Evolutionary conservation across 2,888 invertebrate species (phyloP).

Genomic region (Neoascia interrupta): DNA sequence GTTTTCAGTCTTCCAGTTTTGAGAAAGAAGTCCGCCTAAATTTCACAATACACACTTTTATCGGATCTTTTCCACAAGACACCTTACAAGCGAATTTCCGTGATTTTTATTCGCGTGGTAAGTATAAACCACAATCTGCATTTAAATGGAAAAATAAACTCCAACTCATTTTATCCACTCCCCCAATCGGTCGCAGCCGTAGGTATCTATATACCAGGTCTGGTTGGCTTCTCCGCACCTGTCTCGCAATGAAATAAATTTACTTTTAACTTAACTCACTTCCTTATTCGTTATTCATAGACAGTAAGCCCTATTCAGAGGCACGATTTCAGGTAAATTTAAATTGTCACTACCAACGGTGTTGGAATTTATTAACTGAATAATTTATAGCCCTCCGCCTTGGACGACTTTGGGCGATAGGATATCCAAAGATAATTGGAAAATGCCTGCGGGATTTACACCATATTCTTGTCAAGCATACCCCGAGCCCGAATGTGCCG

Average conservation of each 20-base stretch:
- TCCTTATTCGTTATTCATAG: slow-evolving; percentile 29
- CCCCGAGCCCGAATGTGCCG: slow-evolving; percentile 2
- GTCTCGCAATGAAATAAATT: slow-evolving; percentile 29
- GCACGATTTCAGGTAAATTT: slow-evolving; percentile 31
- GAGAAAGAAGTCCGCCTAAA: no score
- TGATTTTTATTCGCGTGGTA: no score
- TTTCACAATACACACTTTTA: no score
- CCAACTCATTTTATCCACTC: no score
- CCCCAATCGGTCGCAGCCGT: no score
- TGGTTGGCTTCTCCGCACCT: no score
- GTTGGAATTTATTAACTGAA: slow-evolving; percentile 54
- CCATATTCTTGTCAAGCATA: neutral
- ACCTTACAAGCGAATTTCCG: no score
- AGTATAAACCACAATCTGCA: no score
- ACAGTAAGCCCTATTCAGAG: neutral
- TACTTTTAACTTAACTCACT: slow-evolving; percentile 29
- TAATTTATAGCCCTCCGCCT: slow-evolving; percentile 27
- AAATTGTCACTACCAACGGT: slow-evolving; percentile 41
- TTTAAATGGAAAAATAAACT: no score
- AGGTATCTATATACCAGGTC: no score
- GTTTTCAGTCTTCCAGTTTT: no score
- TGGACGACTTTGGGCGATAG: slow-evolving; percentile 7
- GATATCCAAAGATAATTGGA: slow-evolving; percentile 31
- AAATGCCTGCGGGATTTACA: slow-evolving; percentile 25
- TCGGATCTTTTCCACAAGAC: no score